Evolutionary conservation across 2,888 invertebrate genomes (phyloP), one percentile per base, ranked within the genome.

Genomic region (Coelogynopora nodosa): DNA sequence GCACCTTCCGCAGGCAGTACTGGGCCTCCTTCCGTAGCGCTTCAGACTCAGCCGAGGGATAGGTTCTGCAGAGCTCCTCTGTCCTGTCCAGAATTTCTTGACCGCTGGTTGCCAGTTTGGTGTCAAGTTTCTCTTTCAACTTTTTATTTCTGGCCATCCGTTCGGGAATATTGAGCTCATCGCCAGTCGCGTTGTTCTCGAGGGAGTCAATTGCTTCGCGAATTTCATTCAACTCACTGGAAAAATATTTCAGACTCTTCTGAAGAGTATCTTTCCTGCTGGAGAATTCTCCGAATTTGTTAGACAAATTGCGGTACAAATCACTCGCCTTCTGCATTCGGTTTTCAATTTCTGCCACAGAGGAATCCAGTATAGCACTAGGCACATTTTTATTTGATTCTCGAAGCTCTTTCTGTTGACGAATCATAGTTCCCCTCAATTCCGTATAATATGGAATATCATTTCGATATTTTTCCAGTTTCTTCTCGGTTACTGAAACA

Each of bases 401-500:
- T 74, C 23, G 18, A 74, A 74, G 74, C 23, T 74, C 74, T 74
- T 26, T 74, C 23, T 74, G 5, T 74, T 23, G 74, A 23, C 74
- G 74, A 5, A 13, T 23, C 5, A 74, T 5, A 26, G 5, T 74
- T 23, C 2, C 5, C 74, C 2, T 5, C 18, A 74, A 26, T 26
- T 74, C 74, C 27, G 74, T 74, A 26, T 74, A 74, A 74, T 74
- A 74, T 5, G 74, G 27, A n/a, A 74, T 2, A 74, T 74, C 74
- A 2, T 2, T 26, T 5, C 23, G 5, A 74, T 74, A 74, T 23
- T 74, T 74, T 5, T 74, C 74, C 5, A 74, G 74, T 23, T 74
- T 74, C 23, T 23, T 74, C 10, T 74, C 27, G 5, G 74, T 74
- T 2, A 74, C 23, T 2, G 74, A 74, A 74, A 74, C 74, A 13